Base-by-base conservation (phyloP, 2,797 vertebrate species). In the Chanos chanos region DNA sequence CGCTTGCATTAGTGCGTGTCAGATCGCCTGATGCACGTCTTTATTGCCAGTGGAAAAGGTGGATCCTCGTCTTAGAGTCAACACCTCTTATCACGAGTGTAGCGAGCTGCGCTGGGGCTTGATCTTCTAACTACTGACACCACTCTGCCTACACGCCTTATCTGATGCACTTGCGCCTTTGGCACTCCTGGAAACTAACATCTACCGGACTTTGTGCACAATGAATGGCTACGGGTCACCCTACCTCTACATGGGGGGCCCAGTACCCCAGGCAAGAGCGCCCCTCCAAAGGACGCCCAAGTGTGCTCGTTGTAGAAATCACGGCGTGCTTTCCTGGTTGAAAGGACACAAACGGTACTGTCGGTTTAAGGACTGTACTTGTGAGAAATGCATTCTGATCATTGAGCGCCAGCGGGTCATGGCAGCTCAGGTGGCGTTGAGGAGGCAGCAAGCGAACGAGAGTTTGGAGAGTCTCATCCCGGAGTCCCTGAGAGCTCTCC, bases 301-400 rank as follows among this genome's bases (percentile, higher is more conserved):
- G 76, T 97, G 95, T 79, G 95, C 95, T 39, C 93, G 95, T 27
- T 97, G 95, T 88, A 85, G 95, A 63, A 97, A 97, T 85, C 95
- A 97, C 80, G 94, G 95, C 36, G 95, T 97, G 68, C 90, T 96
- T 16, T 97, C 94, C 21, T 97, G 94, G 94, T 92, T 97, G 63
- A 97, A 97, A 77, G 95, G 95, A 51, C 94, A 97, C 90, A 97
- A 97, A 77, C 93, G 95, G 66, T 97, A 97, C 85, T 97, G 95
- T 74, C 93, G 95, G 81, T 97, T 97, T 87, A 97, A 97, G 82
- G 95, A 97, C 91, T 97, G 95, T 86, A 93, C 94, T 70, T 97
- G 95, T 77, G 95, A 97, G 83, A 97, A 97, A 77, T 97, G 95
- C 86, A 97, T 97, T 86, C 91, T 97, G 33, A 97, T 97, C 83